Percentiles rank a stretch among this genome's conserved stretches.
Conservation (phyloP, 2,888 invertebrate species). For the Ochlodes sylvanus region DNA sequence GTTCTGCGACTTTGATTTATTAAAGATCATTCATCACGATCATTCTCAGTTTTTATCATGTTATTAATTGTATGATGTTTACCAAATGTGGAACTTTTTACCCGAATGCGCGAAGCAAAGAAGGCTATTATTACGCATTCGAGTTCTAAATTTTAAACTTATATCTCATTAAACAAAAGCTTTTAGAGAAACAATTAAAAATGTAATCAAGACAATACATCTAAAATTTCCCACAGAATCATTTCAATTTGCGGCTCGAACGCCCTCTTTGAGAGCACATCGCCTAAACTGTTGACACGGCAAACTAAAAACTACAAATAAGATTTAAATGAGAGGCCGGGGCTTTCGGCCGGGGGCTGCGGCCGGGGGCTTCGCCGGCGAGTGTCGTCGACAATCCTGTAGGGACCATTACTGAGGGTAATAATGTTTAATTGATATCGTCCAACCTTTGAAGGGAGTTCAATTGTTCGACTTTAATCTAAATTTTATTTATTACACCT, state of each 20-base stretch:
- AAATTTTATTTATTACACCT: neutral
- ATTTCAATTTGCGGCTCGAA: constrained; percentile 49
- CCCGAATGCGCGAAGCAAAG: no score
- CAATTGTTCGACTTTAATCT: neutral
- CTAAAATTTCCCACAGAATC: constrained; percentile 28
- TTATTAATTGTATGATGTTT: no score
- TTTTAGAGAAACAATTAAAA: neutral
- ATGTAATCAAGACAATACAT: constrained; percentile 5
- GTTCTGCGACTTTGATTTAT: no score
- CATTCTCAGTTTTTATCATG: no score
- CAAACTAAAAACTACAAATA: constrained; percentile 81
- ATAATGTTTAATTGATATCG: constrained; percentile 30
- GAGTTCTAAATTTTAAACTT: no score
- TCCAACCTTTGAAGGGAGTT: constrained; percentile 19
- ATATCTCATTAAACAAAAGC: no score
- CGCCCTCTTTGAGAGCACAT: constrained; percentile 51
- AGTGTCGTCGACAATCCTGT: constrained; percentile 41
- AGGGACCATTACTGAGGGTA: constrained; percentile 43
- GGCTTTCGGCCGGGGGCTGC: constrained; percentile 41
- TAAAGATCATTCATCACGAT: no score
- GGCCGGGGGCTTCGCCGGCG: neutral
- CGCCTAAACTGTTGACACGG: constrained; percentile 66
- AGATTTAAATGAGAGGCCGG: constrained; percentile 72
- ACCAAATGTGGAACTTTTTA: no score
- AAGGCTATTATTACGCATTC: no score